phyloP scores from a whole-genome alignment of 92 coral and sea anemone genomes.

The Montipora capitata region DNA sequence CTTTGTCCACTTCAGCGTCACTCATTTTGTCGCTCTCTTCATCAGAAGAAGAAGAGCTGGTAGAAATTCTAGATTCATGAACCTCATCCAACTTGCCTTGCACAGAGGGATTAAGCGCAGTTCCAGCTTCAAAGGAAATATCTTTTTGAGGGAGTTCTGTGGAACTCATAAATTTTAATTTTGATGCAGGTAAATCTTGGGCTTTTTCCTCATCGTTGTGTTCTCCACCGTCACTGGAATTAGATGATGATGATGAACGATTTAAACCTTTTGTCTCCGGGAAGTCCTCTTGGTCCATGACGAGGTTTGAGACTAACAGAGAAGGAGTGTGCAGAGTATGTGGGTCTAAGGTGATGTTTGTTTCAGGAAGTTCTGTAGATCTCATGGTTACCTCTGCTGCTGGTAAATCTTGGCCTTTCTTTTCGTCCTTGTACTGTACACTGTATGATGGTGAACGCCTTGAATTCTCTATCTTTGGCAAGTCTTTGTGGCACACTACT shows the following conservation, averaged over 20 bases:
- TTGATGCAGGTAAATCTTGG: background rate
- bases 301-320: background rate
- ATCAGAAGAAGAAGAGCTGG: slow-evolving; percentile 23
- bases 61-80: background rate
- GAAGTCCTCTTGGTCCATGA: no score
- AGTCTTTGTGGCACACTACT: background rate
- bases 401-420: background rate
- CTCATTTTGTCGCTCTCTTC: background rate
- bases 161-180: background rate
- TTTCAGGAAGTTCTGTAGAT: background rate
- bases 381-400: background rate
- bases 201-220: background rate
- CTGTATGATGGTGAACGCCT: background rate
- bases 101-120: background rate
- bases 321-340: background rate
- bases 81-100: background rate
- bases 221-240: no score
- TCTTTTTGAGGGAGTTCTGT: background rate
- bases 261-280: no score
- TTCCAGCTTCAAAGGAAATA: background rate
- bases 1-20: background rate
- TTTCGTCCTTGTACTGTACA: background rate
- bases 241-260: no score
- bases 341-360: background rate
- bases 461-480: slow-evolving; percentile 3